These are phyloP conservation scores for Notoglanidium macrostoma DNA, from an alignment of 2,797 vertebrate species.

Conservation along the genomic window DNA sequence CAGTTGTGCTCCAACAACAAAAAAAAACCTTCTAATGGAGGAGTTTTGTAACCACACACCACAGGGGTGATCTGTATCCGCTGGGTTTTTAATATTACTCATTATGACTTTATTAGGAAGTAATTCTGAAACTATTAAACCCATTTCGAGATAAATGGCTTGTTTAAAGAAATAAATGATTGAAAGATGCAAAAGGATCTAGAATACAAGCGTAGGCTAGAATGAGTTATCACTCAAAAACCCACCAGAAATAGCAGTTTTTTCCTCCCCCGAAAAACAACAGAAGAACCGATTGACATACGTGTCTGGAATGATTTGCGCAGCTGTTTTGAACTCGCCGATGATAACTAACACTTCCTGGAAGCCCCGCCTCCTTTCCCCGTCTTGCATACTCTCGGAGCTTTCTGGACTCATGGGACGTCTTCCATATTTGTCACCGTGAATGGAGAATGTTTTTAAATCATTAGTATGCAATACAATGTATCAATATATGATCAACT, in stretches of 20 bases:
- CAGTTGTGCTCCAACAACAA: not conserved
- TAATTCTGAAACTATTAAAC: not conserved
- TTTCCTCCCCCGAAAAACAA: not conserved
- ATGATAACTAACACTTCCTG: not conserved
- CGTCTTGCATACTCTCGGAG: not conserved
- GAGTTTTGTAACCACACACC: not conserved
- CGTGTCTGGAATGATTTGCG: not conserved
- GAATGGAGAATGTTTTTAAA: not conserved
- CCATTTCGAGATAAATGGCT: not conserved
- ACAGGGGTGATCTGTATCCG: not conserved
- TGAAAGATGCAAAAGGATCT: not conserved
- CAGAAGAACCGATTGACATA: not conserved
- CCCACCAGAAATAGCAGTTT: not conserved
- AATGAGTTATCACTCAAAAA: too few relatives aligned
- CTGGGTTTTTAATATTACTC: not conserved
- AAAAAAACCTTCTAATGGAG: not conserved
- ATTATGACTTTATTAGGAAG: not conserved
- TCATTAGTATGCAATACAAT: not conserved
- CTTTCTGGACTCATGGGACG: not conserved
- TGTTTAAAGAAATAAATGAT: not conserved
- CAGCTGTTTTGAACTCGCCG: not conserved
- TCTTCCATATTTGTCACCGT: not conserved
- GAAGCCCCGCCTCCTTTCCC: not conserved
- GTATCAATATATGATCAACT: not conserved
- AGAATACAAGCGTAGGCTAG: not conserved